phyloP scores from a whole-genome alignment of 2,888 invertebrate species.

The Macrostomum cliftonense region DNA sequence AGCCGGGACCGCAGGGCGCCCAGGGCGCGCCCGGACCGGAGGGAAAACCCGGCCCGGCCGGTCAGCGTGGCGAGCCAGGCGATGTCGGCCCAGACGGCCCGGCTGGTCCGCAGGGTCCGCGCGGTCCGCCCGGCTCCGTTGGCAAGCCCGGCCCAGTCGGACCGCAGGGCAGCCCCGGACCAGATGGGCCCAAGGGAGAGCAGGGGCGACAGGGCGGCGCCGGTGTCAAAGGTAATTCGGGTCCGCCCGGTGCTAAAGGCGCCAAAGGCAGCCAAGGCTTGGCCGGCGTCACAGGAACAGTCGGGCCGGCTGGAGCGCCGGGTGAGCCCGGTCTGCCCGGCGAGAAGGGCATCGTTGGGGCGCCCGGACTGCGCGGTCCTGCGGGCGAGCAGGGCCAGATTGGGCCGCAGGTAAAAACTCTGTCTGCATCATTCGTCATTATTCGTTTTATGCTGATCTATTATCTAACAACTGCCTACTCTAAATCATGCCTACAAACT shows the following conservation, averaged over 20 bases:
- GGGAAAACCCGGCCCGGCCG: slow-evolving; percentile 18
- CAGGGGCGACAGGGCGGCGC: slow-evolving; percentile 12
- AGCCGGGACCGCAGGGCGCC: slow-evolving; percentile 10
- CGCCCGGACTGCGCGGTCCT: slow-evolving; percentile 7
- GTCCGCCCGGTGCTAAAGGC: not conserved
- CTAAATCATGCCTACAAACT: no score
- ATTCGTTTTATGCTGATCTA: no score
- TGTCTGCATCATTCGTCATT: no score
- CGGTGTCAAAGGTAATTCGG: not conserved
- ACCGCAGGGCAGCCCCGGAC: slow-evolving; percentile 12
- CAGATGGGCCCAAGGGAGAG: slow-evolving; percentile 7
- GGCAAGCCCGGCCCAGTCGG: slow-evolving; percentile 13
- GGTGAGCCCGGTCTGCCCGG: slow-evolving; percentile 17
- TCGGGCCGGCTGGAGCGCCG: slow-evolving; percentile 7
- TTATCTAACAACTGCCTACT: no score
- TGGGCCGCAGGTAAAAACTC: not conserved
- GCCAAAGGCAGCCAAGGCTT: not conserved
- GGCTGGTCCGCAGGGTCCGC: slow-evolving; percentile 51
- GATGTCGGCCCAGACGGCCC: slow-evolving; percentile 41
- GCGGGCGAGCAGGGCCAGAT: slow-evolving; percentile 6
- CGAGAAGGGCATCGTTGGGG: slow-evolving; percentile 17
- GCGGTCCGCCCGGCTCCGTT: slow-evolving; percentile 47
- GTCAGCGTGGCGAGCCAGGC: slow-evolving; percentile 21
- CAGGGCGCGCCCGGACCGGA: slow-evolving; percentile 13
- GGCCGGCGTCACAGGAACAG: not conserved